phyloP scores from a whole-genome alignment of 2,797 vertebrate species.

The Karalla daura region DNA sequence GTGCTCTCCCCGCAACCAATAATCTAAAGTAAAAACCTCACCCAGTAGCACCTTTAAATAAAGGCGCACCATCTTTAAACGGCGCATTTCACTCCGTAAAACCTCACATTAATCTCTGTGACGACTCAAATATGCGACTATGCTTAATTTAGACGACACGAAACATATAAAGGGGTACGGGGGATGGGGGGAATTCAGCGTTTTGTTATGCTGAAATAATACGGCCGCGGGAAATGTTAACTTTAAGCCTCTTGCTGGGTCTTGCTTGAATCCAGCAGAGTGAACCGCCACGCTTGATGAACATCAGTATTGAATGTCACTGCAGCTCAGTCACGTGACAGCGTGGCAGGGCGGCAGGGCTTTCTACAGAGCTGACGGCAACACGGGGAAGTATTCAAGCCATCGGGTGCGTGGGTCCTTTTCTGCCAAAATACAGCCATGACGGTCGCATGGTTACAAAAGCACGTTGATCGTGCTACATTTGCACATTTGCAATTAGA shows the following conservation, averaged over 20 bases:
- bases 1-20: slow-evolving; percentile 4
- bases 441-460: neutral
- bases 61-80: neutral
- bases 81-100: neutral
- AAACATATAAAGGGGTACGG: neutral
- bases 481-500: no score
- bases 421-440: neutral
- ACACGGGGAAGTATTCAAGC: neutral
- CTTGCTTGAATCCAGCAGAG: neutral
- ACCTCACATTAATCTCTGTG: neutral
- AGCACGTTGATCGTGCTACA: neutral
- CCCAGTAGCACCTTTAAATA: slow-evolving; percentile 3
- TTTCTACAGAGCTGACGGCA: neutral
- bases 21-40: slow-evolving; percentile 12
- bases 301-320: neutral
- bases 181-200: no score
- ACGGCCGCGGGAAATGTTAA: neutral
- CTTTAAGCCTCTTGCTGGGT: neutral
- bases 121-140: neutral
- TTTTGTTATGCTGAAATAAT: no score
- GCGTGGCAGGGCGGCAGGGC: no score
- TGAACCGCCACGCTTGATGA: neutral
- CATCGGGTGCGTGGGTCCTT: neutral
- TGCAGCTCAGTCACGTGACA: neutral
- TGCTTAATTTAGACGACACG: neutral